These are phyloP conservation scores for Paradoxurus hermaphroditus DNA, from an alignment of 2,113 vertebrate species.

Conservation along the genomic window DNA sequence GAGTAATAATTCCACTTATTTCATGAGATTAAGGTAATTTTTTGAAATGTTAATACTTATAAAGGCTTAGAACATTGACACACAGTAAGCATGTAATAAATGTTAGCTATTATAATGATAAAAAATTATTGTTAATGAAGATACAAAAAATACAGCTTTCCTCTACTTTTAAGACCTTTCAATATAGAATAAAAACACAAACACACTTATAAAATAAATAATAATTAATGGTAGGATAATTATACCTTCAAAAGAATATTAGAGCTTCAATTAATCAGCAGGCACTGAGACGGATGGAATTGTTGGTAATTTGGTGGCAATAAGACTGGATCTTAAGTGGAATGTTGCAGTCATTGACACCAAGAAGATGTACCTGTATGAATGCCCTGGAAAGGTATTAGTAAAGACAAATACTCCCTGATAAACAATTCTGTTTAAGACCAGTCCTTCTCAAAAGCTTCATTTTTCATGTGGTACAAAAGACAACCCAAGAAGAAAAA, in stretches of 20 bases:
- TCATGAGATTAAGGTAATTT: neutral
- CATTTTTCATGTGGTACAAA: neutral
- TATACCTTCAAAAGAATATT: neutral
- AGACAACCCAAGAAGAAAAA: neutral
- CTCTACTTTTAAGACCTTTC: neutral
- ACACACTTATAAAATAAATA: neutral
- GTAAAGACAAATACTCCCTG: neutral
- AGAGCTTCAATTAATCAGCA: neutral
- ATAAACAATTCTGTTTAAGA: neutral
- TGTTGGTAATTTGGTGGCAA: neutral
- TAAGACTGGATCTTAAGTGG: neutral
- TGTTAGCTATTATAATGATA: neutral
- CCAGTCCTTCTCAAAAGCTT: neutral
- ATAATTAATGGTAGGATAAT: neutral
- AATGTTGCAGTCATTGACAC: neutral
- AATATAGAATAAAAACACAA: neutral
- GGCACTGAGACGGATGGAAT: neutral
- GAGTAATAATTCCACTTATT: neutral
- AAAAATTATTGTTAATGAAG: neutral
- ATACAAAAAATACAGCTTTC: neutral
- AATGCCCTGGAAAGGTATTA: neutral
- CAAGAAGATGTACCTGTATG: neutral
- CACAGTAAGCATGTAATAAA: neutral
- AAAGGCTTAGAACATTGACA: neutral
- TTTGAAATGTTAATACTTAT: neutral